Percentiles rank a stretch among this genome's conserved stretches.
These are phyloP conservation scores for Catocala fraxini DNA, from an alignment of 2,888 invertebrate genomes.

Conservation along the genomic window DNA sequence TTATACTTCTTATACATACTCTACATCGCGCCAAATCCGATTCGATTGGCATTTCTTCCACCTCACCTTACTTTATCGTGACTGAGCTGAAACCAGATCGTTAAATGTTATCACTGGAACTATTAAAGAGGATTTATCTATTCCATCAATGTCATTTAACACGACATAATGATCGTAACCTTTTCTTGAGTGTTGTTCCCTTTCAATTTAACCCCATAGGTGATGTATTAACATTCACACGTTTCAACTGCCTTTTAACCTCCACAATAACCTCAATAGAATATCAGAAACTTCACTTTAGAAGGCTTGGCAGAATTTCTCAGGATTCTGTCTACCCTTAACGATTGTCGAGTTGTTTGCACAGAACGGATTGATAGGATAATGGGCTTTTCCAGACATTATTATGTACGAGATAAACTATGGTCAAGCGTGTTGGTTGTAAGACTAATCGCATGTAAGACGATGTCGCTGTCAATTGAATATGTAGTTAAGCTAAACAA, in stretches of 20 bases:
- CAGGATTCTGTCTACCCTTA: slow-evolving; percentile 6
- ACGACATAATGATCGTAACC: slow-evolving; percentile 13
- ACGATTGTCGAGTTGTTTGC: slow-evolving; percentile 11
- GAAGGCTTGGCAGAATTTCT: slow-evolving; percentile 8
- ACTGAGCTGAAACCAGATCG: too few species aligned
- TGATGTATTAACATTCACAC: slow-evolving; percentile 19
- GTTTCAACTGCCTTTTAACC: slow-evolving; percentile 8
- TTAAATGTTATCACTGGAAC: background rate
- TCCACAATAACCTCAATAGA: slow-evolving; percentile 9
- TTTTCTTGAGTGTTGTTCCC: background rate
- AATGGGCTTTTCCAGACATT: slow-evolving; percentile 10
- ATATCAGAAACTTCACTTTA: slow-evolving; percentile 3
- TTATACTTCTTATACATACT: too few species aligned
- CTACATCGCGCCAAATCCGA: too few species aligned
- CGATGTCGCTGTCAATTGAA: background rate
- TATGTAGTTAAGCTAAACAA: too few species aligned
- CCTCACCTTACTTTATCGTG: too few species aligned
- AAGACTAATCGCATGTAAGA: slow-evolving; percentile 6
- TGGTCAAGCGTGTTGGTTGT: slow-evolving; percentile 8
- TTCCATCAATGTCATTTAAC: slow-evolving; percentile 4
- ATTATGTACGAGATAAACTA: slow-evolving; percentile 13
- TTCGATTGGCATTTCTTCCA: too few species aligned
- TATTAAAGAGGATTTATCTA: slow-evolving; percentile 5
- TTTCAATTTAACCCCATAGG: background rate
- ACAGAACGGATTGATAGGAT: slow-evolving; percentile 15